Evolutionary conservation across 2,888 invertebrate species (phyloP).

Genomic region (Pantelozetes paolii): DNA sequence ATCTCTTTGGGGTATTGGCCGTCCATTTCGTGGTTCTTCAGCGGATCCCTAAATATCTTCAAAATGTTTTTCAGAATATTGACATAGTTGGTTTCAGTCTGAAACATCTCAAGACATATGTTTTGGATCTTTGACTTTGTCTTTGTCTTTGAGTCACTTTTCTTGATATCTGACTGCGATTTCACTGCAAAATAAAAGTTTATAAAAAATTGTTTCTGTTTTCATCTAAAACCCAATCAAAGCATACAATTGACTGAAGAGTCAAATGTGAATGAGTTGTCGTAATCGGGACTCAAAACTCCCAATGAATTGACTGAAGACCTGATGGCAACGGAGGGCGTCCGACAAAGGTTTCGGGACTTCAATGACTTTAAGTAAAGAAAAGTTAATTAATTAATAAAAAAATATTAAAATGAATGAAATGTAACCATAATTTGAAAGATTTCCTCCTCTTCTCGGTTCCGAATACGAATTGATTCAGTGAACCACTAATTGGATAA

Average conservation of each 20-base stretch:
- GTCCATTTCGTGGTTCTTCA: slow-evolving; percentile 78
- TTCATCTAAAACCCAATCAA: neutral
- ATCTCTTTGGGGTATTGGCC: slow-evolving; percentile 77
- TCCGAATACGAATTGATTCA: slow-evolving; percentile 35
- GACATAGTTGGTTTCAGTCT: slow-evolving; percentile 97
- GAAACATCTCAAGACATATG: slow-evolving; percentile 67
- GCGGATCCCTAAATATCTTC: slow-evolving; percentile 85
- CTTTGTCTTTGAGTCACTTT: slow-evolving; percentile 66
- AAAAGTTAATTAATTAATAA: neutral
- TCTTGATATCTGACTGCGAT: slow-evolving; percentile 51
- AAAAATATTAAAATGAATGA: neutral
- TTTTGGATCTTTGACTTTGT: slow-evolving; percentile 74
- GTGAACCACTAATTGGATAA: slow-evolving; percentile 41
- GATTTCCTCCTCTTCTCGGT: slow-evolving; percentile 38
- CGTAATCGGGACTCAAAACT: slow-evolving; percentile 36
- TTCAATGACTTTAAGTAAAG: neutral
- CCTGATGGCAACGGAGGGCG: neutral
- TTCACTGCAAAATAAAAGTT: slow-evolving; percentile 8
- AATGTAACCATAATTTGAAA: neutral
- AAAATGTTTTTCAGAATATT: slow-evolving; percentile 83
- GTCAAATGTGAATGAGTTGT: slow-evolving; percentile 19
- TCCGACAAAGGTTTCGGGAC: neutral
- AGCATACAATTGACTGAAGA: neutral
- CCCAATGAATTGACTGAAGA: neutral
- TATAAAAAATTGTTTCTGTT: neutral